Conservation (phyloP, 2,888 invertebrate genomes). For the Rhagium mordax region DNA sequence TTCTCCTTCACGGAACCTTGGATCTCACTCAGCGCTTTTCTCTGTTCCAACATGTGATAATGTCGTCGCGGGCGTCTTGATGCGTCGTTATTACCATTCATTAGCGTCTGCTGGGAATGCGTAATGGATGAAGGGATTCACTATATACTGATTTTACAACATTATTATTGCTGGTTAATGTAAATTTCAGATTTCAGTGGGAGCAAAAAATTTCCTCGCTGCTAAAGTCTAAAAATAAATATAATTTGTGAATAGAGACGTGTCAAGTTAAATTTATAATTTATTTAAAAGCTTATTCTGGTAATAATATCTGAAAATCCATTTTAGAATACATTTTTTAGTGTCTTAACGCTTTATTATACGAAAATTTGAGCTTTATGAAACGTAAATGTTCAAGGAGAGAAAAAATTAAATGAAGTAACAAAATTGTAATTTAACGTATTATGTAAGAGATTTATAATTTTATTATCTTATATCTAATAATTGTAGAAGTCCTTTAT, state of each 20-base stretch:
- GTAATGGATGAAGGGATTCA: conserved; percentile 57
- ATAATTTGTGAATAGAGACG: not conserved
- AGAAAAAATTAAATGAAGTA: too few relatives aligned
- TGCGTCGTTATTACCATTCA: conserved; percentile 60
- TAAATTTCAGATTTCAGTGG: not conserved
- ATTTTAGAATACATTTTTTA: too few relatives aligned
- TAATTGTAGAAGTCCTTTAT: too few relatives aligned
- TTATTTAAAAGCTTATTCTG: too few relatives aligned
- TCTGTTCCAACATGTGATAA: conserved; percentile 50
- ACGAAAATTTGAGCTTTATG: too few relatives aligned
- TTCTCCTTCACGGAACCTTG: conserved; percentile 16
- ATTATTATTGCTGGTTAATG: conserved; percentile 40
- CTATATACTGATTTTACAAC: conserved; percentile 41
- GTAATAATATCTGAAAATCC: too few relatives aligned
- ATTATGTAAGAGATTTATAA: too few relatives aligned
- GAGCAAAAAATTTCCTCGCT: not conserved
- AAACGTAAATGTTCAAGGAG: too few relatives aligned
- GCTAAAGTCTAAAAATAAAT: not conserved
- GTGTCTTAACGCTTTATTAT: too few relatives aligned
- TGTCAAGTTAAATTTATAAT: too few relatives aligned
- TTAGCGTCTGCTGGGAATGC: conserved; percentile 59
- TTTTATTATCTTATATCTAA: too few relatives aligned
- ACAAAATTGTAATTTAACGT: too few relatives aligned
- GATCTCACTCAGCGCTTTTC: conserved; percentile 39
- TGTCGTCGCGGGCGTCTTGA: conserved; percentile 58